Evolutionary conservation across 2,797 vertebrate genomes (phyloP).

Genomic region (Clarias pachynema): DNA sequence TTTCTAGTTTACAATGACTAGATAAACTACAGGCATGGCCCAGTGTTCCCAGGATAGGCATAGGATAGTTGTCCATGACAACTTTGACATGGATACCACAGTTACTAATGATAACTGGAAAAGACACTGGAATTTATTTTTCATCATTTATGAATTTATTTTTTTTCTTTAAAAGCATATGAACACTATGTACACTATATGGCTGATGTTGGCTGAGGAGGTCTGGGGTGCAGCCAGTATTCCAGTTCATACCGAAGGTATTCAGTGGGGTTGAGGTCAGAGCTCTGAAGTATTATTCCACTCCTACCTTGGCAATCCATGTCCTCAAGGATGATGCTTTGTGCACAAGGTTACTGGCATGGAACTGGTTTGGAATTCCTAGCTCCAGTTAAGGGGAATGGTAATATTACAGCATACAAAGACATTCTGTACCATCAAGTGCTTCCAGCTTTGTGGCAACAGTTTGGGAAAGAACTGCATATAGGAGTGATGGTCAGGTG

Average conservation of each 20-base stretch:
- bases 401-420: background rate
- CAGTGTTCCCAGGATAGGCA: background rate
- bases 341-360: background rate
- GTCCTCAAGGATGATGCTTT: background rate
- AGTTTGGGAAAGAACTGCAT: background rate
- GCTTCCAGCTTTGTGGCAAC: background rate
- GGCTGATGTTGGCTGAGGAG: background rate
- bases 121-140: background rate
- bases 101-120: background rate
- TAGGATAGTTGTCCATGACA: background rate
- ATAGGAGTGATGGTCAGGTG: background rate
- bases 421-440: background rate
- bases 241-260: background rate
- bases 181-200: background rate
- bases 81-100: background rate
- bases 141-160: background rate
- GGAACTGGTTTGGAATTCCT: background rate
- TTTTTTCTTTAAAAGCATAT: background rate
- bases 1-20: background rate
- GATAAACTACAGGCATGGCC: background rate
- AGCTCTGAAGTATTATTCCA: too few species aligned
- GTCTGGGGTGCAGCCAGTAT: background rate
- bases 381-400: background rate
- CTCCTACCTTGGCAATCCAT: background rate
- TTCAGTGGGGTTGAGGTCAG: background rate